Evolutionary conservation across 2,113 vertebrate genomes (phyloP), one percentile per base, ranked within the genome.

Genomic region (Xiphophorus hellerii): DNA sequence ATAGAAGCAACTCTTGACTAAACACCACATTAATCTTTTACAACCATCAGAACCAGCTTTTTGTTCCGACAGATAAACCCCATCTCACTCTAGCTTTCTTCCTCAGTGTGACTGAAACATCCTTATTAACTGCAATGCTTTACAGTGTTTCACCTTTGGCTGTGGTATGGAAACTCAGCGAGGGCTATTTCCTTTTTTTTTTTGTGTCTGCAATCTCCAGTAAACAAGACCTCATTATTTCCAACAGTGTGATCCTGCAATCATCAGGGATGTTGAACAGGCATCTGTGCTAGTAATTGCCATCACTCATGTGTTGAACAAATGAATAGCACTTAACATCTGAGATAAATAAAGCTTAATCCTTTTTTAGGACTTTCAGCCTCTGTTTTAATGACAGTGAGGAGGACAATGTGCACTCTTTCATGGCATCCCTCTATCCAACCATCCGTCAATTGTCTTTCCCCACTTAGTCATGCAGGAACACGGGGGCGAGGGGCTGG

Each of bases 171-270:
- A 78, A 81, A 74, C 78, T 84, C 39, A 20, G 62, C 76, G 61
- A 89, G 75, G 75, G 72, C 44, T 29, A 73, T 70, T 77, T 48
- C 44, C 15, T 48, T 14, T 44, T 44, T 44, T 44, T 33, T 17
- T 76, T 74, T 80, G 77, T 22, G 76, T 65, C 66, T 87, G 81
- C 54, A 82, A 82, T 85, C 68, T 44, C 35, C 39, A 17, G 77
- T 84, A 89, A 90, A 88, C 81, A 84, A 90, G 84, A 81, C 77
- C 87, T 92, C 80, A 88, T 92, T 92, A 90, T 92, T 90, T 88
- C 69, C 66, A 54, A 71, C 71, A 9, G 77, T 84, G 83, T 90
- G 74, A 89, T 86, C 75, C 62, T 39, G 83, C 77, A 90, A 65
- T 91, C 84, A 87, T 79, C 76, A 28, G 75, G 86, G 69, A 85